Evolutionary conservation across 2,888 invertebrate species (phyloP).

Genomic region (Acanthopleura granulata): DNA sequence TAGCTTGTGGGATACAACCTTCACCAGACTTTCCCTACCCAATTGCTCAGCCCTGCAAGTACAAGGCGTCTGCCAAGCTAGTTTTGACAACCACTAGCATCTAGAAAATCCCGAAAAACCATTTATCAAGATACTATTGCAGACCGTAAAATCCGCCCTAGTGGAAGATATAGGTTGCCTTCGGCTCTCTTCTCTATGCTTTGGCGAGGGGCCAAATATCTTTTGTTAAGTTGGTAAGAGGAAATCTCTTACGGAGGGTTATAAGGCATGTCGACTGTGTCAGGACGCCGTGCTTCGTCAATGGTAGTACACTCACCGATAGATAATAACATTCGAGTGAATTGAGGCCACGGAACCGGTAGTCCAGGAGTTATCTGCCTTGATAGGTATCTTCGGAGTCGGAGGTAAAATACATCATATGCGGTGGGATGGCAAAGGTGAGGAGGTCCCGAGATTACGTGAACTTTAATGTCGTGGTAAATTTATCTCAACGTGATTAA

Average conservation of each 20-base stretch:
- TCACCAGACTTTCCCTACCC: background rate
- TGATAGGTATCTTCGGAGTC: background rate
- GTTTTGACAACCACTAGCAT: background rate
- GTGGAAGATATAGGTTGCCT: background rate
- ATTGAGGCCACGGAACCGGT: background rate
- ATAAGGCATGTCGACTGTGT: background rate
- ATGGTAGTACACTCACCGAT: background rate
- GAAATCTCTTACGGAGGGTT: background rate
- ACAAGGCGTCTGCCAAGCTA: background rate
- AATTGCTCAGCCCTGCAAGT: background rate
- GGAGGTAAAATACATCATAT: background rate
- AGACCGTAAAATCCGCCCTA: background rate
- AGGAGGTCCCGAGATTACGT: no score
- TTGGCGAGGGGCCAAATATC: background rate
- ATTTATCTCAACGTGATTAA: no score
- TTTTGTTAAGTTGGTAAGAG: background rate
- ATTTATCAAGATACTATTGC: slow-evolving; percentile 8
- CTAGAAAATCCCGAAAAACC: background rate
- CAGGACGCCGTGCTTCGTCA: background rate
- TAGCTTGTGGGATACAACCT: background rate
- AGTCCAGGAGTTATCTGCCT: background rate
- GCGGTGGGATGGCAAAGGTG: background rate
- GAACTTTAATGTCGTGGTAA: no score
- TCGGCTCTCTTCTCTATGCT: background rate
- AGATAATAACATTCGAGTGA: background rate